These are phyloP conservation scores for Agapostemon virescens DNA, from an alignment of 2,888 invertebrate species.

Conservation along the genomic window DNA sequence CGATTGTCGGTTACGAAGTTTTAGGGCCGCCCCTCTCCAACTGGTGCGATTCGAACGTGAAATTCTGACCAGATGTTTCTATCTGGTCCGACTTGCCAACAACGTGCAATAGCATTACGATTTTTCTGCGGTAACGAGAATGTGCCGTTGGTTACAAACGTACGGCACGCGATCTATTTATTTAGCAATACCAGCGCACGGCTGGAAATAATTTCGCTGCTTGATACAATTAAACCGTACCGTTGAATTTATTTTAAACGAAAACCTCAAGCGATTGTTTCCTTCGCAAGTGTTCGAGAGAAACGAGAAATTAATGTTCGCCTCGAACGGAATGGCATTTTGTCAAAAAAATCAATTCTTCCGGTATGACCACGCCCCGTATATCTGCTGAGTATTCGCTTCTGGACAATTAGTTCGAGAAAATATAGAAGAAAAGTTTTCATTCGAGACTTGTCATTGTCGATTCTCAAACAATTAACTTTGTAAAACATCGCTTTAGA, in stretches of 20 bases:
- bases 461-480: too few relatives aligned
- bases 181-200: background rate
- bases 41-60: constrained; percentile 40
- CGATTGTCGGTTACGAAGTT: constrained; percentile 63
- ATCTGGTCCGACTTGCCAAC: constrained; percentile 8
- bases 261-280: background rate
- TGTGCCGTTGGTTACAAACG: background rate
- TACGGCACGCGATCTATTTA: background rate
- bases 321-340: background rate
- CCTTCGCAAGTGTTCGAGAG: too few relatives aligned
- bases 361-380: too few relatives aligned
- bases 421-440: too few relatives aligned
- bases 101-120: background rate
- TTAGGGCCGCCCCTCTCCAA: constrained; percentile 11
- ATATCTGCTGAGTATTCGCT: too few relatives aligned
- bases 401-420: too few relatives aligned
- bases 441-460: too few relatives aligned
- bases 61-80: constrained; percentile 38
- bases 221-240: background rate
- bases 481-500: too few relatives aligned
- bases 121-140: background rate
- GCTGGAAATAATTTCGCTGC: background rate
- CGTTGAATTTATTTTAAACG: background rate
- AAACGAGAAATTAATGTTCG: background rate
- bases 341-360: background rate